Base-by-base conservation (phyloP, 2,113 vertebrate species). In the Gobio gobio region DNA sequence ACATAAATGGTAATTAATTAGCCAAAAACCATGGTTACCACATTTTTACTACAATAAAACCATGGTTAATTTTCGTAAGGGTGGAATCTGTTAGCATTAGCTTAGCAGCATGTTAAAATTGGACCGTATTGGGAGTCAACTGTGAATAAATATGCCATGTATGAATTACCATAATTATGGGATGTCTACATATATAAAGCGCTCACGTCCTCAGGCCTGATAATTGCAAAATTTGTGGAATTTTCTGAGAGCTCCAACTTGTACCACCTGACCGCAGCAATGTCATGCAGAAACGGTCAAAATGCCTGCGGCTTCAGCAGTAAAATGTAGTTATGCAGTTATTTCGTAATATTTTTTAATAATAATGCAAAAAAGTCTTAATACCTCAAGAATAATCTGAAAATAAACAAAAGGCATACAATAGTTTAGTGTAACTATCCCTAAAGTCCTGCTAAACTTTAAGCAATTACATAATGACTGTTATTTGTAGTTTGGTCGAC, bases 61-160 rank as follows among this genome's bases (percentile, higher is more conserved):
- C 29, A 29, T 29, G 29, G 29, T 29, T 29, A 29, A 29, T 29
- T 29, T 29, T 29, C 29, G 2, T 29, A 29, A 29, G 29, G 29
- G 29, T 29, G n/a, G 22, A 26, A 51, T 75, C 72, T 49, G 43
- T 74, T 49, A 49, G 72, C 40, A 14, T 74, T 74, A 74, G 36
- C 33, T 72, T 72, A 72, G 72, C 72, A 74, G 40, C 72, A 74
- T 26, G 45, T 13, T 51, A 29, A 75, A 72, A n/a, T 70, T 2
- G 1, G 10, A n/a, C 36, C 0, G 16, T 61, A 24, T 10, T 26
- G 20, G 20, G 10, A 72, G 18, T 5, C 40, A n/a, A 10, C 33
- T 72, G 20, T 26, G 45, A 75, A 74, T 14, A 49, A 74, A 75
- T 10, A 10, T n/a, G 20, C 20, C 33, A 2, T 43, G 4, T 72